A percentile compares a stretch with the other conserved stretches of the same genome.
Conservation (phyloP, 2,888 invertebrate genomes). For the Amphipyra tragopoginis region DNA sequence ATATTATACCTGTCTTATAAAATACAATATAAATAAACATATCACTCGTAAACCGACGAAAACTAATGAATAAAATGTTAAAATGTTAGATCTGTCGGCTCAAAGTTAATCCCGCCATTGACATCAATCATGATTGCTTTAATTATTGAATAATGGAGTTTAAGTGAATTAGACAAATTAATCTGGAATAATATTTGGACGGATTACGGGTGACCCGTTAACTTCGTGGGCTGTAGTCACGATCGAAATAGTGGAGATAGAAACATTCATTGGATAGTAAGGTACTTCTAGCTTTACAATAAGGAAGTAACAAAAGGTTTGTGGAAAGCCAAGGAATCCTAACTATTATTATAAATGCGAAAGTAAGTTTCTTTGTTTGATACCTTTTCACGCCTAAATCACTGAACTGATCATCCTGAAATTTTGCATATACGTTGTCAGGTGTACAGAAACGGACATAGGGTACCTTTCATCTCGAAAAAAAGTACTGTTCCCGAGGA, state of each 20-base stretch:
- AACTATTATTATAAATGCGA: no score
- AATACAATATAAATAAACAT: constrained; percentile 3
- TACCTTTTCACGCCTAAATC: no score
- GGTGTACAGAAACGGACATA: no score
- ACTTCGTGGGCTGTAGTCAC: constrained; percentile 51
- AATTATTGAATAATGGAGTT: constrained; percentile 51
- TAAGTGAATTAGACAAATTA: constrained; percentile 64
- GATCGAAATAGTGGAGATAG: constrained; percentile 38
- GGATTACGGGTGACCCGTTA: constrained; percentile 37
- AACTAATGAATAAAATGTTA: constrained; percentile 29
- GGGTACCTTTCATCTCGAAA: no score
- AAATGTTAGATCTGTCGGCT: constrained; percentile 26
- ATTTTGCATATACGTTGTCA: no score
- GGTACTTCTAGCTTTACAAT: no score
- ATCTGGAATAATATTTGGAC: constrained; percentile 55
- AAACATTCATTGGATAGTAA: constrained; percentile 4
- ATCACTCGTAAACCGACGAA: constrained; percentile 13
- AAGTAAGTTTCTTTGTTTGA: no score
- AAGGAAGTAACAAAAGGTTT: no score
- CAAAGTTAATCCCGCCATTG: constrained; percentile 26
- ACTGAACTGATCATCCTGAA: no score
- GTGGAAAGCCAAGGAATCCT: no score
- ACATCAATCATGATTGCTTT: constrained; percentile 47
- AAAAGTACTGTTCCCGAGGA: no score
- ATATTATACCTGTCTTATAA: background rate